Base-by-base conservation (phyloP, 2,888 invertebrate genomes). In the Trachelus tabidus region DNA sequence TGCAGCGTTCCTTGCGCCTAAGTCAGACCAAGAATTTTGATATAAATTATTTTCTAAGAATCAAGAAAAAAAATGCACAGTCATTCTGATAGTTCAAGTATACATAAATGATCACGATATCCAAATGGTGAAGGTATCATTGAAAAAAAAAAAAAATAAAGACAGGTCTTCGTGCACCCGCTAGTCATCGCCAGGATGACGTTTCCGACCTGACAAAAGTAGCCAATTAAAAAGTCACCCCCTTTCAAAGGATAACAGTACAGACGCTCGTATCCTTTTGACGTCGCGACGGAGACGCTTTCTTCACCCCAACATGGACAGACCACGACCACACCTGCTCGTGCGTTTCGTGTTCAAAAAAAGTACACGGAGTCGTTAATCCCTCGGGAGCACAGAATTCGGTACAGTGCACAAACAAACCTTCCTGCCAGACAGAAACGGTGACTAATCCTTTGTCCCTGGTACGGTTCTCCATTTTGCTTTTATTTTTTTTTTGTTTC, bases 371-470 rank as follows among this genome's bases (percentile, higher is more conserved):
- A 34, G 71, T 71, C 33, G 34, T 71, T 76, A 79, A 79, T 76
- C 79, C 79, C 79, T 69, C 30, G 76, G 79, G 79, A 76, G 75
- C 76, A 56, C 56, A 76, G 76, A 75, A 68, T 76, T 76, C 69
- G 37, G 79, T 76, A 79, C 79, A 68, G 75, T 76, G 76, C 76
- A 73, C 76, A 79, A 79, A 79, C 79, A 79, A 79, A 76, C 79
- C 76, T 73, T 75, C 71, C 56, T 73, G 31, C 71, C 71, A 76
- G 75, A 75, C 76, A 78, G 73, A 56, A 76, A 37, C 68, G 79
- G 79, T 79, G 79, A 79, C 79, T 79, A 79, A 79, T 79, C 79
- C 76, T 79, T 79, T 79, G 79, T 79, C 79, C 76, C 12, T 31
- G 34, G 11, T 34, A 23, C 68, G 30, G 30, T 69, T 69, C 35